Evolutionary conservation across 2,888 invertebrate species (phyloP).

Genomic region (Eilema sororculum): DNA sequence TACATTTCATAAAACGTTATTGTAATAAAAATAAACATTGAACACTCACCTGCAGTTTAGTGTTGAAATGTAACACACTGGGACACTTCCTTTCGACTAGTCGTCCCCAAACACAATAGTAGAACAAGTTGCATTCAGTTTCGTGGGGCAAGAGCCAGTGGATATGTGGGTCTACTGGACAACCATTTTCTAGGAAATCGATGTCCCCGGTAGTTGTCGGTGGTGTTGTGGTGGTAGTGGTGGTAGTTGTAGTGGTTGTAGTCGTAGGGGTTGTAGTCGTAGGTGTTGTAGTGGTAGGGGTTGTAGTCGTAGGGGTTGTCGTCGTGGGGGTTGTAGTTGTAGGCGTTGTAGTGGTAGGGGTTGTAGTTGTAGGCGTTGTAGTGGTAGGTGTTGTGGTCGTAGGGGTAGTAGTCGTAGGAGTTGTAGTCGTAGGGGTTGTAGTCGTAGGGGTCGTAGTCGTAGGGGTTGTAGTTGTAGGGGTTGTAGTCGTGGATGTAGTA

Average conservation of each 20-base stretch:
- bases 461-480: conserved; percentile 17
- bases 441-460: conserved; percentile 28
- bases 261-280: no score
- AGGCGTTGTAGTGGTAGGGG: conserved; percentile 22
- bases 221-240: conserved; percentile 20
- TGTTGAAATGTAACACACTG: conserved; percentile 64
- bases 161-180: conserved; percentile 67
- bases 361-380: conserved; percentile 21
- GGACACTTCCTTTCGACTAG: conserved; percentile 60
- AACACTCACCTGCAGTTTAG: conserved; percentile 60
- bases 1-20: not conserved
- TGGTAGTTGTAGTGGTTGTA: conserved; percentile 26
- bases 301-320: no score
- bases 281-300: no score
- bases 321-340: conserved; percentile 33
- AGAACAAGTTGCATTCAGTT: conserved; percentile 69
- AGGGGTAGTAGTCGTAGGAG: conserved; percentile 27
- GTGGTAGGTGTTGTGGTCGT: conserved; percentile 29
- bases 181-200: conserved; percentile 69
- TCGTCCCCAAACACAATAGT: conserved; percentile 75
- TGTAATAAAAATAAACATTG: not conserved
- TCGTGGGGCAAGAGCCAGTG: conserved; percentile 74
- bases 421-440: conserved; percentile 20
- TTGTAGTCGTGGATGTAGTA: conserved; percentile 28
- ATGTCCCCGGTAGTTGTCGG: conserved; percentile 26